Evolutionary conservation across 2,888 invertebrate genomes (phyloP).

Genomic region (Noctua janthina): DNA sequence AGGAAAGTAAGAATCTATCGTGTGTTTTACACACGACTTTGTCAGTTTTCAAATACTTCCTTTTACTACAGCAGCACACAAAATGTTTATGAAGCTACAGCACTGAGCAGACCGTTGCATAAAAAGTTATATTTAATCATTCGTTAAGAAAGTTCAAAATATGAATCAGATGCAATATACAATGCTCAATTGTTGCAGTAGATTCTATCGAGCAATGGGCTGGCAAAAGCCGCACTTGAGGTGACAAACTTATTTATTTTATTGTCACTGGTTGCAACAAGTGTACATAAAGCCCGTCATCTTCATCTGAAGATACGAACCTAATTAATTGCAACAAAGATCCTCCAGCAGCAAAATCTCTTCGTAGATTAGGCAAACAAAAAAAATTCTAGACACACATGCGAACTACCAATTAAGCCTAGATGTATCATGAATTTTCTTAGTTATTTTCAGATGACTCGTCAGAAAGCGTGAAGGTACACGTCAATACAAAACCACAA

Average conservation of each 20-base stretch:
- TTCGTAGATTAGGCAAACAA: neutral
- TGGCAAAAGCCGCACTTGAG: neutral
- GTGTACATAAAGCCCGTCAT: too few relatives aligned
- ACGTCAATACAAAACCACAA: conserved; percentile 14
- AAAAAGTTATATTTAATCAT: neutral
- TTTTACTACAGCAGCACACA: neutral
- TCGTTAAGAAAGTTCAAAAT: neutral
- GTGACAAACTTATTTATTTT: neutral
- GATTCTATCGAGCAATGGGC: neutral
- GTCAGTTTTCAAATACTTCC: neutral
- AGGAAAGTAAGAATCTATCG: neutral
- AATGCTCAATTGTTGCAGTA: neutral
- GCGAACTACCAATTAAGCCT: conserved; percentile 2
- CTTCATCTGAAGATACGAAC: neutral
- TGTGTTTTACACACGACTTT: too few relatives aligned
- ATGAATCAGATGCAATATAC: neutral
- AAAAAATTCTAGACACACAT: neutral
- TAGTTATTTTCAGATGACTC: conserved; percentile 1
- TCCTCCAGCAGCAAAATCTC: neutral
- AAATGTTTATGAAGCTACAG: neutral
- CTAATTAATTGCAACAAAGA: neutral
- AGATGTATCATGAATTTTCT: neutral
- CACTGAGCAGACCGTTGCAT: too few relatives aligned
- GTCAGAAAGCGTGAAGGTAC: neutral
- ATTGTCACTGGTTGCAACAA: neutral